phyloP scores from a whole-genome alignment of 2,888 invertebrate species.

The Bombylius discolor region DNA sequence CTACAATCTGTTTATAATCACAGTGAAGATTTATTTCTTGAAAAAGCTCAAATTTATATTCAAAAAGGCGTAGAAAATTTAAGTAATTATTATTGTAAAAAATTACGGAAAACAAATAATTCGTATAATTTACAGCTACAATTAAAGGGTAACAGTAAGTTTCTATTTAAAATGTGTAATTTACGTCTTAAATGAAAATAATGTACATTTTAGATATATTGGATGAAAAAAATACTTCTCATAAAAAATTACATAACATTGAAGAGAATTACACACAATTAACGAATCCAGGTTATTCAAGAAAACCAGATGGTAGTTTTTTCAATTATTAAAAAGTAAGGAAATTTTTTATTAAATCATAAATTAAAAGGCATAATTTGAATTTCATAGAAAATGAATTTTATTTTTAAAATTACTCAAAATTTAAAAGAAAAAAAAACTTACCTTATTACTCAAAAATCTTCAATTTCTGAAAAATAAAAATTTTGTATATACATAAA shows the following conservation, averaged over 20 bases:
- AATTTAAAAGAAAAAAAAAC: background rate
- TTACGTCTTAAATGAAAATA: too few relatives aligned
- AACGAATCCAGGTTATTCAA: slow-evolving; percentile 68
- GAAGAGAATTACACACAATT: slow-evolving; percentile 53
- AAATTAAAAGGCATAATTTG: background rate
- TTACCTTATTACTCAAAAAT: background rate
- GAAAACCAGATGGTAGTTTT: slow-evolving; percentile 61
- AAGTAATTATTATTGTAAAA: too few relatives aligned
- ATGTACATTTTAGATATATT: too few relatives aligned
- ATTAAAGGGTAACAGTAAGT: too few relatives aligned
- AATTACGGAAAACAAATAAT: too few relatives aligned
- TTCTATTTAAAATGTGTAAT: too few relatives aligned
- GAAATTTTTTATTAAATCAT: background rate
- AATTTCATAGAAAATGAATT: background rate
- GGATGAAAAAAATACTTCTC: too few relatives aligned
- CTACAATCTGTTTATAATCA: slow-evolving; percentile 56
- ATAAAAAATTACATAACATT: slow-evolving; percentile 22
- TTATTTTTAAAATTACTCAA: background rate
- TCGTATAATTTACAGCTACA: too few relatives aligned
- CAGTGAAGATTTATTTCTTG: slow-evolving; percentile 48
- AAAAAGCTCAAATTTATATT: slow-evolving; percentile 47
- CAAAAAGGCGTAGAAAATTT: slow-evolving; percentile 22
- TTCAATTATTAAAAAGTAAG: slow-evolving; percentile 46
- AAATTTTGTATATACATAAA: too few relatives aligned
- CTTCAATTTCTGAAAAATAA: too few relatives aligned